Conservation (phyloP, 1,140 invertebrate genomes). For the Zaprionus lachaisei region DNA sequence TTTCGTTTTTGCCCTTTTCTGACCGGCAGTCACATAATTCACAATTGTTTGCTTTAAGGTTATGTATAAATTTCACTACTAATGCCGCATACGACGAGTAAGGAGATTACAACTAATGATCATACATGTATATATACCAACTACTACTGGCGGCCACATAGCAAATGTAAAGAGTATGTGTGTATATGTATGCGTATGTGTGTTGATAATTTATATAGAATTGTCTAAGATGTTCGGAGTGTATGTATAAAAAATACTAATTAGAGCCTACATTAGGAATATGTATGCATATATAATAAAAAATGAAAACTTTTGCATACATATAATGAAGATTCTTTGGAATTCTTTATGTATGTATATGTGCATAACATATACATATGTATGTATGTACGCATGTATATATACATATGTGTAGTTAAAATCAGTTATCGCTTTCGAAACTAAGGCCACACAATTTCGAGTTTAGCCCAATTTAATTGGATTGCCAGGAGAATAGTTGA, state of each 20-base stretch:
- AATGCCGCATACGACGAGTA: constrained; percentile 34
- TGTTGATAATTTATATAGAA: constrained; percentile 8
- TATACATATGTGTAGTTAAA: constrained; percentile 37
- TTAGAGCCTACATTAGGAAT: constrained; percentile 26
- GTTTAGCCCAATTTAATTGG: constrained; percentile 58
- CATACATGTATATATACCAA: constrained; percentile 32
- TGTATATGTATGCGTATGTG: constrained; percentile 18
- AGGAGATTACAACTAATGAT: constrained; percentile 32
- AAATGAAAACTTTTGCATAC: constrained; percentile 15
- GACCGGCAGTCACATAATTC: constrained; percentile 77
- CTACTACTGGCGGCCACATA: constrained; percentile 38
- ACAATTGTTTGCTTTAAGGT: constrained; percentile 50
- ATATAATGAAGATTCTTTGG: constrained; percentile 58
- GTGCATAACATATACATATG: not conserved
- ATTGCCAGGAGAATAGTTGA: constrained; percentile 50
- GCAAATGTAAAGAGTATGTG: constrained; percentile 12
- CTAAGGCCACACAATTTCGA: constrained; percentile 69
- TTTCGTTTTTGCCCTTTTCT: constrained; percentile 64
- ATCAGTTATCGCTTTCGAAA: constrained; percentile 59
- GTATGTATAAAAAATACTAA: constrained; percentile 31
- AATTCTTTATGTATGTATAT: constrained; percentile 18
- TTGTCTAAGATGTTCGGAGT: constrained; percentile 30
- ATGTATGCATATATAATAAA: constrained; percentile 13
- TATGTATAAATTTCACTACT: constrained; percentile 55
- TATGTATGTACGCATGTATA: constrained; percentile 19